Evolutionary conservation across 2,113 vertebrate genomes (phyloP).

Genomic region (Riparia riparia): DNA sequence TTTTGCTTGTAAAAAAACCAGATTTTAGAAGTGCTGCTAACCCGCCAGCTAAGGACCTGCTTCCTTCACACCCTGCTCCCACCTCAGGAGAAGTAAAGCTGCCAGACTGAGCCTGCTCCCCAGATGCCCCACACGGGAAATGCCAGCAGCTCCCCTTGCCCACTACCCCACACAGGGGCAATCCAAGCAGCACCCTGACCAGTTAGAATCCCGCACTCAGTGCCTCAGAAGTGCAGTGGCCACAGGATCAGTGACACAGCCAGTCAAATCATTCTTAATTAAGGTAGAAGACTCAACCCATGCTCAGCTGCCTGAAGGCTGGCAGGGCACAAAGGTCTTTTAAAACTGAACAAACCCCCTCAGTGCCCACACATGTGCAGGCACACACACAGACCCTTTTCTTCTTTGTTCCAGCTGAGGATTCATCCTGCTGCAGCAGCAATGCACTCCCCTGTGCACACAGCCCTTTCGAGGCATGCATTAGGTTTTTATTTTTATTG

Average conservation of each 20-base stretch:
- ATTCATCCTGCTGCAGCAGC: neutral
- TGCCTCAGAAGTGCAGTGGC: neutral
- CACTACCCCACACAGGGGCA: accelerated
- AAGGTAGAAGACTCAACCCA: neutral
- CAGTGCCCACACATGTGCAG: conserved; percentile 1
- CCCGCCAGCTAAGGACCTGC: neutral
- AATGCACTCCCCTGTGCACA: neutral
- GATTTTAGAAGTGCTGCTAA: neutral
- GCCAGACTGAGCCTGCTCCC: neutral
- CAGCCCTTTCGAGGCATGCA: neutral
- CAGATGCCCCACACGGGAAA: neutral
- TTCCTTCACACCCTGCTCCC: neutral
- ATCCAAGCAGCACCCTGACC: neutral
- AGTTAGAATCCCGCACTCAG: neutral
- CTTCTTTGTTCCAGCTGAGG: neutral
- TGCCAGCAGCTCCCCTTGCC: neutral
- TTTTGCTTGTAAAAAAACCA: neutral
- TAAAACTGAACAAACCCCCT: neutral
- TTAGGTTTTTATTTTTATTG: neutral
- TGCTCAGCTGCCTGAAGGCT: neutral
- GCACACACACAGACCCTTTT: neutral
- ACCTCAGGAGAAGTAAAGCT: neutral
- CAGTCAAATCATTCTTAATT: neutral
- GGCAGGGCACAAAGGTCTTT: conserved; percentile 11
- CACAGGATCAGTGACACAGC: accelerated